phyloP scores from a whole-genome alignment of 1,140 invertebrate species.

The Drosophila takahashii region DNA sequence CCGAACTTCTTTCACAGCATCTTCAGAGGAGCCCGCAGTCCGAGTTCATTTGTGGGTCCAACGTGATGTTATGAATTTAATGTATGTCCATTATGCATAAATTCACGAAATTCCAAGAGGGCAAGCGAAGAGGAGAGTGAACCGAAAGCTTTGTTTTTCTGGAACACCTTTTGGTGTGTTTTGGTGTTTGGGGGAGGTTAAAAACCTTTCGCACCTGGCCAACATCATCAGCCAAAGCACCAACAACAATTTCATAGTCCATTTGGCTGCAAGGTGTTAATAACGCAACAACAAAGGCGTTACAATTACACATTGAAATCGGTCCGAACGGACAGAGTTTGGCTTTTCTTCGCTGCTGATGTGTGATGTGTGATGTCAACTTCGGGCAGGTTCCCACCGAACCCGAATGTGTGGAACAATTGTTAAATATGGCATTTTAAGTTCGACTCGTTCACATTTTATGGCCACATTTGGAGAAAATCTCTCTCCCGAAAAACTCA shows the following conservation, averaged over 20 bases:
- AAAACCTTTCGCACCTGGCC: slow-evolving; percentile 62
- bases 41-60: slow-evolving; percentile 29
- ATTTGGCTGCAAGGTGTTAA: slow-evolving; percentile 77
- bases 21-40: slow-evolving; percentile 10
- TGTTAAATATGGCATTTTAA: slow-evolving; percentile 71
- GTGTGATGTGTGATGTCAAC: slow-evolving; percentile 69
- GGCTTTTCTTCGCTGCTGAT: slow-evolving; percentile 41
- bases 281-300: slow-evolving; percentile 78
- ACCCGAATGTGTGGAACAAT: slow-evolving; percentile 61
- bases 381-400: slow-evolving; percentile 66
- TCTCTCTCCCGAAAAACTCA: slow-evolving; percentile 11
- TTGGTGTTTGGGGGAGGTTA: slow-evolving; percentile 53
- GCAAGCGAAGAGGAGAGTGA: slow-evolving; percentile 39
- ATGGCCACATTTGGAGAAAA: slow-evolving; percentile 53
- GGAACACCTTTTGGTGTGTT: slow-evolving; percentile 36
- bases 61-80: slow-evolving; percentile 79
- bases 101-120: slow-evolving; percentile 75
- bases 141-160: slow-evolving; percentile 71
- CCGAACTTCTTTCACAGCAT: slow-evolving; percentile 62
- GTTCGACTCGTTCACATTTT: slow-evolving; percentile 60
- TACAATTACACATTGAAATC: slow-evolving; percentile 83
- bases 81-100: slow-evolving; percentile 80
- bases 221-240: not conserved
- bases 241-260: slow-evolving; percentile 66
- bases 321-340: slow-evolving; percentile 54